Conservation (phyloP, 2,797 vertebrate genomes). For the Miichthys miiuy region DNA sequence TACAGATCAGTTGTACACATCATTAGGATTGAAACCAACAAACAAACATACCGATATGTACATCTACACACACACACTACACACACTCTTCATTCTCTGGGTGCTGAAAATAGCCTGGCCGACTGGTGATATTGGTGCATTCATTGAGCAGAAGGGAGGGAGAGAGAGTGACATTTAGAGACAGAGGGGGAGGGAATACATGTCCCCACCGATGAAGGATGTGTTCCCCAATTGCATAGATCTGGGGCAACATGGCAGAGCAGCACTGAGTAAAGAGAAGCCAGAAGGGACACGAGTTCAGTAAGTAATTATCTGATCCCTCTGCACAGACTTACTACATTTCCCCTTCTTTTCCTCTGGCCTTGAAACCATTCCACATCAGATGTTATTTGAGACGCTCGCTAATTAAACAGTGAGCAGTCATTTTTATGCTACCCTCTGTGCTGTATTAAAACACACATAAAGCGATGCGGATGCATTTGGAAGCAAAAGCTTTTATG, state of each 20-base stretch:
- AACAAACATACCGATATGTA: conserved; percentile 1
- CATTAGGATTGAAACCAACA: not conserved
- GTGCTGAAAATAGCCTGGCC: conserved; percentile 58
- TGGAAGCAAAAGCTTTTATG: not conserved
- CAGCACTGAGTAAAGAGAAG: conserved; percentile 53
- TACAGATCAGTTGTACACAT: not conserved
- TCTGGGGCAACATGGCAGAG: conserved; percentile 78
- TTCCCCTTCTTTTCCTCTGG: conserved; percentile 35
- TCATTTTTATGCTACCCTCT: not conserved
- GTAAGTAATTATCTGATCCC: conserved; percentile 63
- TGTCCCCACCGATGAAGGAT: conserved; percentile 42
- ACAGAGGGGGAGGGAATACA: conserved; percentile 37
- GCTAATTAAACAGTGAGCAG: conserved; percentile 42
- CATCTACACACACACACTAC: not conserved
- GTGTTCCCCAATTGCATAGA: conserved; percentile 56
- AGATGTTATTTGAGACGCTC: conserved; percentile 16
- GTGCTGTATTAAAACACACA: conserved; percentile 27
- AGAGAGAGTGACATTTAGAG: conserved; percentile 28
- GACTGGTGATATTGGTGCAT: conserved; percentile 47
- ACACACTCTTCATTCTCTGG: conserved; percentile 6
- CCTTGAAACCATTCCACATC: conserved; percentile 42
- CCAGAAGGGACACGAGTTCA: conserved; percentile 56
- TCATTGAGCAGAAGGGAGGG: conserved; percentile 37
- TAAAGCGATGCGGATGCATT: not conserved
- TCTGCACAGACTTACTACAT: conserved; percentile 49